Evolutionary conservation across 1,140 invertebrate genomes (phyloP), one percentile per base, ranked within the genome.

Genomic region (Polyergus mexicanus): DNA sequence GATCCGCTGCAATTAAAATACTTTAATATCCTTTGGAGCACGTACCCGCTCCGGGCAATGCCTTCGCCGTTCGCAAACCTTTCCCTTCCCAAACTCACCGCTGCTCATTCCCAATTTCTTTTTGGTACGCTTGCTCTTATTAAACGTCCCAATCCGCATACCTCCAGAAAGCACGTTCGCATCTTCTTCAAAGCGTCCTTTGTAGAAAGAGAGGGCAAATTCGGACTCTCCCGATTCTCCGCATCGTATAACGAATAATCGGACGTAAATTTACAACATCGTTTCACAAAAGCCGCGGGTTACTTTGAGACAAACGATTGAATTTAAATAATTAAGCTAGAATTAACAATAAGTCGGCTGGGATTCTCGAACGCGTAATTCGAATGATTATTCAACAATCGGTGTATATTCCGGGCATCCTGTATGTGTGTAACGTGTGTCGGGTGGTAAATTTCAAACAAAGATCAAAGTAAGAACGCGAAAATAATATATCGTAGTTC

Each of bases 1-100:
- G 86, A 92, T 92, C 88, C 78, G 71, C 60, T 88, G 90, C 90
- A 92, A 92, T 92, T 92, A 92, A 92, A 92, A 92, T 92, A 90
- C 89, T 89, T 89, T 89, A 91, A 92, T 92, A 91, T 92, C 84
- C 86, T 90, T 90, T 91, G 81, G 78, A 91, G 89, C 91, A 92
- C 91, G 91, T 92, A 90, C 63, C 75, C 62, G 90, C 89, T 63
- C 58, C 68, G 68, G 86, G 89, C 89, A 58, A 87, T 80, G 65
- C 75, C 86, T 87, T 76, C 88, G 54, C 74, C 75, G 66, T 56
- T 63, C 74, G 10, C 68, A 25, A 74, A 75, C 85, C 84, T 68
- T 72, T 56, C 38, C 51, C 75, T 38, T 62, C 80, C 54, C 69
- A 58, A 56, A 88, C 76, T 76, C 68, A 28, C 54, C 51, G 38